Percentiles rank a stretch among this genome's conserved stretches.
Conservation (phyloP, 2,888 invertebrate species). For the Platerodrilus igneus region DNA sequence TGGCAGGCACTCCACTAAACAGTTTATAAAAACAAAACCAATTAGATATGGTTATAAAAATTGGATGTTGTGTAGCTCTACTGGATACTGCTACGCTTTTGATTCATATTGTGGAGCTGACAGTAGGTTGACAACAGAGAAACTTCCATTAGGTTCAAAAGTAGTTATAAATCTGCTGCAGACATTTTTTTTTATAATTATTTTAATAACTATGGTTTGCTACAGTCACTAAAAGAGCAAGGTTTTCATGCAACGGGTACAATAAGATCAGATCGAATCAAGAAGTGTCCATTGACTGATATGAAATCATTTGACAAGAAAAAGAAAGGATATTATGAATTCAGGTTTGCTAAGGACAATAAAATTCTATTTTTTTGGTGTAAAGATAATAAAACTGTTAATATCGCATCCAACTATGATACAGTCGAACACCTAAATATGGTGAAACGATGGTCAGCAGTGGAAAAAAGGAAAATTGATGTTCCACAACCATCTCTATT, state of each 20-base stretch:
- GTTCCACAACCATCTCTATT: too few relatives aligned
- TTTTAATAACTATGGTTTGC: slow-evolving; percentile 6
- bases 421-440: too few relatives aligned
- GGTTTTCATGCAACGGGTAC: too few relatives aligned
- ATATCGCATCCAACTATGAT: too few relatives aligned
- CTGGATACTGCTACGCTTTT: slow-evolving; percentile 1
- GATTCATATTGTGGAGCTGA: not conserved
- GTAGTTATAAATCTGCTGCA: slow-evolving; percentile 2
- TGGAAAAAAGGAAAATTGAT: too few relatives aligned
- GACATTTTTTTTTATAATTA: not conserved
- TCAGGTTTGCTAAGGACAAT: too few relatives aligned
- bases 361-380: too few relatives aligned
- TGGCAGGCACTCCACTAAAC: slow-evolving; percentile 2
- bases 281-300: slow-evolving; percentile 4
- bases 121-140: not conserved
- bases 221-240: slow-evolving; percentile 6
- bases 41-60: slow-evolving; percentile 4
- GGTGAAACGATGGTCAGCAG: too few relatives aligned
- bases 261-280: slow-evolving; percentile 2
- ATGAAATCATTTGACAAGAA: slow-evolving; percentile 1
- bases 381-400: too few relatives aligned
- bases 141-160: slow-evolving; percentile 1
- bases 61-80: not conserved
- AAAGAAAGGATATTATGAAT: too few relatives aligned
- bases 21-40: slow-evolving; percentile 1